Conservation (phyloP, 2,797 vertebrate species). For the Thamnophis elegans region DNA sequence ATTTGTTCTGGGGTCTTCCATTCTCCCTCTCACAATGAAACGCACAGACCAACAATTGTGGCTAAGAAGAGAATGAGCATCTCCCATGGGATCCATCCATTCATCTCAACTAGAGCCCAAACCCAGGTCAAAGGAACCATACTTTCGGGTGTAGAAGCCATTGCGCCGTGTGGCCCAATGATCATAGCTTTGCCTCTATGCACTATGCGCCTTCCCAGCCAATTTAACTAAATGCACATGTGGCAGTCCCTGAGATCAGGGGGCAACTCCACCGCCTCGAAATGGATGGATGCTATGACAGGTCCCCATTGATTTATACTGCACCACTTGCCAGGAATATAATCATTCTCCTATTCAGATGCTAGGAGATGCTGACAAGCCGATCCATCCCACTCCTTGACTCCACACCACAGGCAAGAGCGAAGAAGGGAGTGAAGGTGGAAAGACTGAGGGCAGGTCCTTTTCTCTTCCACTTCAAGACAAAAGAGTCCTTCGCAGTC, state of each 20-base stretch:
- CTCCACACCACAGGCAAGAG: background rate
- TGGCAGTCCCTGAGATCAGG: conserved; percentile 48
- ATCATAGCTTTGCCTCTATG: too few relatives aligned
- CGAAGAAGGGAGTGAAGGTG: background rate
- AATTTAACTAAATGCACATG: conserved; percentile 20
- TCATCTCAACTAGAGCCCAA: background rate
- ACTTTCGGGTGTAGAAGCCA: too few relatives aligned
- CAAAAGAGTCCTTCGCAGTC: background rate
- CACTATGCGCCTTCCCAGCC: conserved; percentile 30
- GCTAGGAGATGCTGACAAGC: background rate
- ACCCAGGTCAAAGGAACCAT: background rate
- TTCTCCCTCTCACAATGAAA: background rate
- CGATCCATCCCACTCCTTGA: background rate
- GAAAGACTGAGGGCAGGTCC: background rate
- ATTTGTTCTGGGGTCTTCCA: background rate
- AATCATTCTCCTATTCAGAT: conserved; percentile 5
- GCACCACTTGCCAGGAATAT: conserved; percentile 45
- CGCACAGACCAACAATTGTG: background rate
- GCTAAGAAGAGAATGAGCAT: background rate
- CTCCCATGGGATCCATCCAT: background rate
- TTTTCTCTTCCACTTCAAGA: background rate
- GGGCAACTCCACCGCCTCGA: conserved; percentile 43
- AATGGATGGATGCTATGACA: conserved; percentile 62
- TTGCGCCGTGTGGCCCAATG: background rate
- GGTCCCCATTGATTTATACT: conserved; percentile 63